phyloP scores from a whole-genome alignment of 2,113 vertebrate genomes.

The Toxostoma redivivum region DNA sequence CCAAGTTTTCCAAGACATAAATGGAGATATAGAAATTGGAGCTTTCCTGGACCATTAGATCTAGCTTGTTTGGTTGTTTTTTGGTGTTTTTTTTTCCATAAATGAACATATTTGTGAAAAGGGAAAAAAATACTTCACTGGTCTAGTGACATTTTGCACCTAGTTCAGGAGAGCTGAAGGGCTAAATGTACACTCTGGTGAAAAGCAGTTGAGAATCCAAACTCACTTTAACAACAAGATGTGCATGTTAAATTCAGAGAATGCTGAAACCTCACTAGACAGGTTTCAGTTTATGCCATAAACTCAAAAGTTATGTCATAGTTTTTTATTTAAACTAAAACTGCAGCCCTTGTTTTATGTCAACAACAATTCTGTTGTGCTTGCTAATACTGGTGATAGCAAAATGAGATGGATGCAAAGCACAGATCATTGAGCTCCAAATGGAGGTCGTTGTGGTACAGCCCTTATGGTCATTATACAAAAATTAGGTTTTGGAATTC shows the following conservation, averaged over 20 bases:
- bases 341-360: constrained; percentile 60
- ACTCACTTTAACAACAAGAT: background rate
- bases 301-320: constrained; percentile 52
- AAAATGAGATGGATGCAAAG: background rate
- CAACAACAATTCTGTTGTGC: constrained; percentile 66
- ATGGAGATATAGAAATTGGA: background rate
- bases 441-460: constrained; percentile 46
- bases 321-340: constrained; percentile 59
- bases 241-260: background rate
- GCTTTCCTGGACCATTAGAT: background rate
- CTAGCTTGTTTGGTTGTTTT: background rate
- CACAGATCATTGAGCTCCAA: constrained; percentile 24
- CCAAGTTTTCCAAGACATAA: accelerated
- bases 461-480: background rate
- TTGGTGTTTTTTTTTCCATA: background rate
- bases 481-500: background rate
- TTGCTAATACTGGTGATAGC: constrained; percentile 45
- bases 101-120: background rate
- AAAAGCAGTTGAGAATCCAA: background rate
- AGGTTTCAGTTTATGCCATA: constrained; percentile 41
- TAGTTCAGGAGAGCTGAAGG: background rate
- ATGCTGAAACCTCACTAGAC: background rate
- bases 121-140: background rate
- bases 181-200: background rate
- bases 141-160: background rate